Base-by-base conservation (phyloP, 92 coral and sea anemone species). In the Epizoanthus stellaris region DNA sequence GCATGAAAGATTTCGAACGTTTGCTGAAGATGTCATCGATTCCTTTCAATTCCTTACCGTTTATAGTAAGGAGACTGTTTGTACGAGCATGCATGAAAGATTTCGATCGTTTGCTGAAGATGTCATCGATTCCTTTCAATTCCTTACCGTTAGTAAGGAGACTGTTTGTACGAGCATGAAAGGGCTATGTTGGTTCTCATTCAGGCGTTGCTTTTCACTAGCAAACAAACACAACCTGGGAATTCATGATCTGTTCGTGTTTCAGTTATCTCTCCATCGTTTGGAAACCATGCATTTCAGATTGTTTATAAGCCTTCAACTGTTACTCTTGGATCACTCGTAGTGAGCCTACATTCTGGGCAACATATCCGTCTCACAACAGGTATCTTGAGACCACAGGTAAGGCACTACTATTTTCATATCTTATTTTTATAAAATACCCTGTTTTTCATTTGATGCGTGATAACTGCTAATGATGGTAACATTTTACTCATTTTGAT, bases 31-130 rank as follows among this genome's bases (percentile, higher is more conserved):
- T 30, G 3, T 39, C 15, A 47, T 25, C 15, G 42, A 15, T 38
- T 12, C 12, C 52, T 5, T 14, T 5, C 77, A 72, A 10, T 72
- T 43, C 7, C 21, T n/a, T 43, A 9, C 38, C 13, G 36, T 20
- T n/a, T n/a, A n/a, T 54, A 72, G 58, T 19, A 47, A 72, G 52
- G 20, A 30, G 5, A 72, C 57, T 72, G 76, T 72, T 72, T 72
- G 42, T 15, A 5, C 13, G 34, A 14, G 25, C 25, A 23, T 23
- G 2, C 19, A 21, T 20, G n/a, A 30, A 70, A 70, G 19, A 40
- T 9, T 20, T 47, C 47, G 52, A 72, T 20, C 20, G 57, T 72
- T 45, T 14, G 39, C 38, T 66, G 25, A 61, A 61, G 67, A 25
- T 30, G 3, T 39, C 15, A 47, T 25, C 15, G 42, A 15, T 38